phyloP scores from a whole-genome alignment of 1,140 invertebrate genomes.

The Antheraea pernyi region DNA sequence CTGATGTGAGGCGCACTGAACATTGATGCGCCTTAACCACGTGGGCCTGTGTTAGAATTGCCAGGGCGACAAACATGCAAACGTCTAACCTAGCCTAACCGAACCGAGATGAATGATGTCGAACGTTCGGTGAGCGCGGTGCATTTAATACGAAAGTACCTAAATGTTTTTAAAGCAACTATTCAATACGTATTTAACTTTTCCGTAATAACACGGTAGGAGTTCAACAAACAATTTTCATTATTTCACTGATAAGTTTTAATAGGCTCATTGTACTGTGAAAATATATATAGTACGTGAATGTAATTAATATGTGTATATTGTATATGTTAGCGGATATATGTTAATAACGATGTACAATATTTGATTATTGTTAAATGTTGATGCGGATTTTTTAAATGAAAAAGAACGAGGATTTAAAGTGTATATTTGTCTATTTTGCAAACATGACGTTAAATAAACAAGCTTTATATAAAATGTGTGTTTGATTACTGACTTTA shows the following conservation, averaged over 20 bases:
- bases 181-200: no score
- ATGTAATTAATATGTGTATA: background rate
- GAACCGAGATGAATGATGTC: no score
- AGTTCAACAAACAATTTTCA: background rate
- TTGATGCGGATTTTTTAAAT: slow-evolving; percentile 70
- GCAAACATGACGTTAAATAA: slow-evolving; percentile 77
- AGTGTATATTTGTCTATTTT: slow-evolving; percentile 78
- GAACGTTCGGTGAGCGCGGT: no score
- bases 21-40: no score
- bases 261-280: slow-evolving; percentile 4
- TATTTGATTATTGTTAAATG: slow-evolving; percentile 66
- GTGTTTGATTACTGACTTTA: background rate
- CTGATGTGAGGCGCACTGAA: no score
- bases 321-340: slow-evolving; percentile 28
- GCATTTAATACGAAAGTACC: no score
- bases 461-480: slow-evolving; percentile 67
- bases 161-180: no score
- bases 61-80: no score
- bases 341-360: slow-evolving; percentile 51
- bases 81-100: no score
- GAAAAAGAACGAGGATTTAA: slow-evolving; percentile 51
- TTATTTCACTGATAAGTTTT: background rate
- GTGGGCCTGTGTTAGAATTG: no score
- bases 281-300: background rate
- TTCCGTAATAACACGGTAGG: no score